Evolutionary conservation across 2,113 vertebrate species (phyloP).

Genomic region (Psittacara wagleri): DNA sequence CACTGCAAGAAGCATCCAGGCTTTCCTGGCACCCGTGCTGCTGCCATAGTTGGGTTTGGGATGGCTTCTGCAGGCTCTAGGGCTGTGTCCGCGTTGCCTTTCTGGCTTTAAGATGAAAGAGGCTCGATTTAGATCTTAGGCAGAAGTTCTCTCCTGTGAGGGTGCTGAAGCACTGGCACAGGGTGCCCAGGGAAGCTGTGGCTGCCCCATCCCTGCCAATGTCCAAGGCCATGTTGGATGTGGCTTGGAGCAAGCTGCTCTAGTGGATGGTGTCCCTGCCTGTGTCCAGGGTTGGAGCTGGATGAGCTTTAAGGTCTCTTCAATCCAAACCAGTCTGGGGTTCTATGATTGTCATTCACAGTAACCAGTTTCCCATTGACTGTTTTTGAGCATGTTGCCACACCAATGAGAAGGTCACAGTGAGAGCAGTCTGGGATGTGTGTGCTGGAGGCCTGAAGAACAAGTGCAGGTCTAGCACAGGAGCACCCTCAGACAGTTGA

Average conservation of each 20-base stretch:
- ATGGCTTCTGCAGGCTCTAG: background rate
- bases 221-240: background rate
- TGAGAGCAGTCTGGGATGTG: background rate
- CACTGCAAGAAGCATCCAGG: rapidly evolving
- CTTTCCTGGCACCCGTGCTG: background rate
- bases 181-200: background rate
- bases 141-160: background rate
- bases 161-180: background rate
- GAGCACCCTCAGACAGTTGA: no score
- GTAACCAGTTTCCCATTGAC: no score
- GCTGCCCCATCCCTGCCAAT: background rate
- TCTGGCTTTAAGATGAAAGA: background rate
- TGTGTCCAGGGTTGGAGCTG: background rate
- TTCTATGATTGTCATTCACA: background rate
- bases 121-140: background rate
- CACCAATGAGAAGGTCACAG: background rate
- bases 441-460: background rate
- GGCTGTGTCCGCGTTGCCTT: background rate
- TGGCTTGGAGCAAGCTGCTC: no score
- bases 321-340: background rate
- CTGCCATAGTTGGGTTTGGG: background rate
- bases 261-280: background rate
- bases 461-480: background rate
- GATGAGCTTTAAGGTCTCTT: background rate
- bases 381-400: background rate